phyloP scores from a whole-genome alignment of 2,888 invertebrate species.

The Megaustenia siamemsis region DNA sequence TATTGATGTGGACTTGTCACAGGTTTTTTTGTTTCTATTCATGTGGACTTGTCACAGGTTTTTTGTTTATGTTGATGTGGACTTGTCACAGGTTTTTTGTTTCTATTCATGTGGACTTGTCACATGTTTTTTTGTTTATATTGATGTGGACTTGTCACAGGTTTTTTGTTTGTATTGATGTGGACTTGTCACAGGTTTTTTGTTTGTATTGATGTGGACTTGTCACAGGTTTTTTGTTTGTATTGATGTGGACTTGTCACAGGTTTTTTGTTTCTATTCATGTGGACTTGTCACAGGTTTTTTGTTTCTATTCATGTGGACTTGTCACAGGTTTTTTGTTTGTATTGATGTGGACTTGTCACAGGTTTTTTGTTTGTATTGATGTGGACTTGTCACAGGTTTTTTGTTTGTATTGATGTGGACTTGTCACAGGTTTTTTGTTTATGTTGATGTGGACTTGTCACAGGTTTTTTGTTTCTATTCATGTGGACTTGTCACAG shows the following conservation, averaged over 20 bases:
- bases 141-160: too few species aligned
- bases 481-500: conserved; percentile 74
- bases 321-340: conserved; percentile 67
- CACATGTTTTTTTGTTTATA: too few species aligned
- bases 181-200: too few species aligned
- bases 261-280: conserved; percentile 21
- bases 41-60: too few species aligned
- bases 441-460: conserved; percentile 75
- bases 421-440: conserved; percentile 75
- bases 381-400: conserved; percentile 72
- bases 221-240: not conserved
- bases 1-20: too few species aligned
- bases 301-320: conserved; percentile 76
- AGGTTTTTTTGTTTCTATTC: not conserved
- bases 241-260: not conserved
- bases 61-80: not conserved
- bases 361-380: conserved; percentile 74
- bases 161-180: not conserved
- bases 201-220: too few species aligned
- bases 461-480: conserved; percentile 71
- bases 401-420: conserved; percentile 69
- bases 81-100: not conserved
- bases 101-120: too few species aligned
- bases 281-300: conserved; percentile 74
- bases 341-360: conserved; percentile 69